Base-by-base conservation (phyloP, 1,140 invertebrate genomes). In the Cherax destructor region DNA sequence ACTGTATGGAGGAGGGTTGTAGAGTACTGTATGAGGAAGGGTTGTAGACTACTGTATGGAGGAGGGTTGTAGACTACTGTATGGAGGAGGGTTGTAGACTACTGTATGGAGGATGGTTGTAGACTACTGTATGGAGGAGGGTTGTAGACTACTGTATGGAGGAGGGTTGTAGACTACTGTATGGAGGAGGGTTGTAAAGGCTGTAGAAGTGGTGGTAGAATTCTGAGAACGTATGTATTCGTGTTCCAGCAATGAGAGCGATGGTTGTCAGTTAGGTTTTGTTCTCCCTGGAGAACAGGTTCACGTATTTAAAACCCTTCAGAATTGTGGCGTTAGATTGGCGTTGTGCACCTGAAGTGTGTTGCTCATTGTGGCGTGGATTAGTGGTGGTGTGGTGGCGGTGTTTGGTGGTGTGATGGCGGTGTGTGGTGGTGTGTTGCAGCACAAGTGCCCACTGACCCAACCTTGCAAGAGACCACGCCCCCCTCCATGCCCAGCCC, bases 381-480 rank as follows among this genome's bases (percentile, higher is more conserved):
- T 79, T 7, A 69, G 65, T 30, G 21, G 47, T 24, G 74, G 80
- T 84, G 88, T 84, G 81, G 88, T 77, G 74, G 85, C 77, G 88
- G 9, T 13, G 30, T 41, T 41, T 72, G 74, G 81, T 24, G 74
- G 80, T 84, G 88, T 84, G 81, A 81, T 77, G 74, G 85, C 77
- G 88, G 9, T 13, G 30, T 41, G 30, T 83, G 72, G 88, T 59
- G 74, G 85, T 84, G 88, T 91, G 74, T 91, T 85, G 74, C 83
- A 85, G 89, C 79, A 72, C 59, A 59, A 69, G 89, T 85, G 89
- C 83, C 83, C 83, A 72, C 87, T 83, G 78, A 74, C 87, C 61
- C 79, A 52, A 47, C 89, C 83, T 80, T 91, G 89, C 89, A 91
- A 85, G 59, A 91, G 49, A 52, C 89, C 89, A 85, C 89, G 83